A percentile compares a stretch with the other conserved stretches of the same genome.
phyloP scores from a whole-genome alignment of 2,888 invertebrate genomes.

The Arctia plantaginis region DNA sequence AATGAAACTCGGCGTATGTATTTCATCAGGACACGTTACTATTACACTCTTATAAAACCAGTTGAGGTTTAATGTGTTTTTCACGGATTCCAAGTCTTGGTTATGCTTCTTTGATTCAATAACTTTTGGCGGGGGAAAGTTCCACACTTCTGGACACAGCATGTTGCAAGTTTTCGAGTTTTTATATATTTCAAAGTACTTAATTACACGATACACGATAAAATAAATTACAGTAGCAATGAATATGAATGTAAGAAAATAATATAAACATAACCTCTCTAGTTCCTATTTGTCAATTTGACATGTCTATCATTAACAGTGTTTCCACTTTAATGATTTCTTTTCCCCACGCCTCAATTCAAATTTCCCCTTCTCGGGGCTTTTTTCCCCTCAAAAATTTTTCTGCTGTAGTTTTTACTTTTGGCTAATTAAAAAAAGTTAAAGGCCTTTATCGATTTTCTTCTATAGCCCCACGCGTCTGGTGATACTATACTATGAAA shows the following conservation, averaged over 20 bases:
- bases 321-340: too few species aligned
- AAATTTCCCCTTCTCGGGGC: too few species aligned
- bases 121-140: slow-evolving; percentile 76
- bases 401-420: too few species aligned
- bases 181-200: background rate
- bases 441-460: too few species aligned
- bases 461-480: too few species aligned
- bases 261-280: background rate
- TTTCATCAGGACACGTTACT: slow-evolving; percentile 76
- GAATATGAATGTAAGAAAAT: background rate
- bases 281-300: too few species aligned
- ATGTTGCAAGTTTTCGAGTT: background rate
- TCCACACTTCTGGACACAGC: slow-evolving; percentile 77
- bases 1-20: slow-evolving; percentile 63
- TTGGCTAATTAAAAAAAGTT: too few species aligned
- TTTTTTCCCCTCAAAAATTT: too few species aligned
- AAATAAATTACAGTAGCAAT: background rate
- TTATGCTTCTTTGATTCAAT: slow-evolving; percentile 57
- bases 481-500: too few species aligned
- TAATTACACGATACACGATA: background rate
- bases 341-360: too few species aligned
- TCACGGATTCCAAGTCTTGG: slow-evolving; percentile 56
- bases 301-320: too few species aligned
- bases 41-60: slow-evolving; percentile 75
- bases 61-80: slow-evolving; percentile 64